Percentiles rank a stretch among this genome's conserved stretches.
These are phyloP conservation scores for Aptenodytes patagonicus DNA, from an alignment of 2,113 vertebrate species.

Conservation along the genomic window DNA sequence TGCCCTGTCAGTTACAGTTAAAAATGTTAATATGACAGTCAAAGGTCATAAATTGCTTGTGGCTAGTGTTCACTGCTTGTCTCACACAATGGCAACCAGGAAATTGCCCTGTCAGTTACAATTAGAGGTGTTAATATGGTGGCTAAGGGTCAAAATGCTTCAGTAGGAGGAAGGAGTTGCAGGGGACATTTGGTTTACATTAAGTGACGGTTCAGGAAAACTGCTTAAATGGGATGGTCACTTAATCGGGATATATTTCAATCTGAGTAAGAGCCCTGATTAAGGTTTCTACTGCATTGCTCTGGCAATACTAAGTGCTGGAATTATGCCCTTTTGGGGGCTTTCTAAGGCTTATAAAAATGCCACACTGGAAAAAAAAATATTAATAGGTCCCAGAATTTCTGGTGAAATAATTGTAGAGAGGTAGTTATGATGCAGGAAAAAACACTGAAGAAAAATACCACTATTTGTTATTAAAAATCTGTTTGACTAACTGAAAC, in stretches of 20 bases:
- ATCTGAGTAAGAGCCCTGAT: not conserved
- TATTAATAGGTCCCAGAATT: not conserved
- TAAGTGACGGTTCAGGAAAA: constrained; percentile 37
- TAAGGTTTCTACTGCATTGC: not conserved
- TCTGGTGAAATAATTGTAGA: not conserved
- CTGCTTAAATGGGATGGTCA: not conserved
- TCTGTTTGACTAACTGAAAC: not conserved
- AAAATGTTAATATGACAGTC: constrained; percentile 66
- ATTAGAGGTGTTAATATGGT: constrained; percentile 72
- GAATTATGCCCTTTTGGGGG: not conserved
- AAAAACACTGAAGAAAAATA: not conserved
- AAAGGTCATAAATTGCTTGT: constrained; percentile 70
- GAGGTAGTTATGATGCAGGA: not conserved
- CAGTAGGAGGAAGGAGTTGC: constrained; percentile 10
- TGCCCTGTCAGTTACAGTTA: constrained; percentile 66
- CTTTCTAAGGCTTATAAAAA: not conserved
- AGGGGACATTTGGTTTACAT: constrained; percentile 66
- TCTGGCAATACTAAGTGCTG: not conserved
- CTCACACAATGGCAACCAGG: constrained; percentile 61
- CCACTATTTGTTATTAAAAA: not conserved
- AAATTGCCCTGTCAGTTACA: constrained; percentile 72
- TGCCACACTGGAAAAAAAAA: not conserved
- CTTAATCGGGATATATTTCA: not conserved
- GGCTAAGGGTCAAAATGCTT: constrained; percentile 56
- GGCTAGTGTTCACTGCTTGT: constrained; percentile 57